phyloP scores from a whole-genome alignment of 1,140 invertebrate genomes.

The Neodiprion fabricii region DNA sequence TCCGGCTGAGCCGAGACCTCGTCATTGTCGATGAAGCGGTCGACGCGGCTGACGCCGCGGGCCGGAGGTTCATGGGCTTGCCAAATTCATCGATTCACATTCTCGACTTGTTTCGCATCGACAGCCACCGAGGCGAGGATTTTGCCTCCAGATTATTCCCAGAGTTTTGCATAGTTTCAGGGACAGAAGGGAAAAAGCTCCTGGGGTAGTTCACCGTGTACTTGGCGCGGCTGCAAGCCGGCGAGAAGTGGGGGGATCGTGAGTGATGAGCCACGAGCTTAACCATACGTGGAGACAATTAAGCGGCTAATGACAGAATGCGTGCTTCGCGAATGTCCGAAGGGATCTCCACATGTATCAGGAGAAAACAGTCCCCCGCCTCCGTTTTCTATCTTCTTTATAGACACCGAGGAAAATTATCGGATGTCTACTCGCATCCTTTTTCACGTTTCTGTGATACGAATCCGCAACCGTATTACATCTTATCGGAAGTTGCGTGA shows the following conservation, averaged over 20 bases:
- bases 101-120: not conserved
- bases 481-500: too few species aligned
- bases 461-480: too few species aligned
- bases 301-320: constrained; percentile 46
- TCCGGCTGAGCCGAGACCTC: not conserved
- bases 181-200: too few species aligned
- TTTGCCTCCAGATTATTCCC: constrained; percentile 24
- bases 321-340: constrained; percentile 30
- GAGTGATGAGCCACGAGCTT: constrained; percentile 20
- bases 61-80: not conserved
- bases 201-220: not conserved
- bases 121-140: constrained; percentile 17
- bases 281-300: constrained; percentile 48
- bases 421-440: too few species aligned
- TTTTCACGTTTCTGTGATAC: too few species aligned
- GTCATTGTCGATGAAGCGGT: not conserved
- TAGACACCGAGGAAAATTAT: too few species aligned
- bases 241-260: not conserved
- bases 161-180: constrained; percentile 25
- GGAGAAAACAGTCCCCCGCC: too few species aligned
- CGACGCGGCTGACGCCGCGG: not conserved
- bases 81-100: not conserved
- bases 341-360: not conserved
- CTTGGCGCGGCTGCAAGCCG: not conserved
- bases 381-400: too few species aligned